Conservation (phyloP, 1,140 invertebrate genomes). For the Sminthurinus signatus region DNA sequence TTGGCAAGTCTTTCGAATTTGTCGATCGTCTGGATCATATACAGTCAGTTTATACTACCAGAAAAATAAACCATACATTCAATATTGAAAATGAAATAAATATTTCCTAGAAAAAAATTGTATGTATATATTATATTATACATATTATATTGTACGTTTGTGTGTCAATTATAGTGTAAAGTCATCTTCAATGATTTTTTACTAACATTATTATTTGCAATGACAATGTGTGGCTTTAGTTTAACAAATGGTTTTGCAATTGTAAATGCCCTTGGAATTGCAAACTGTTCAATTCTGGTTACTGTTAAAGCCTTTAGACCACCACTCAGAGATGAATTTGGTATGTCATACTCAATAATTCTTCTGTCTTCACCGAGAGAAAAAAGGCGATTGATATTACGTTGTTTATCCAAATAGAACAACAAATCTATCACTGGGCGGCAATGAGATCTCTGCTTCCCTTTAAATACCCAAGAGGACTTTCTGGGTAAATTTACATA, state of each 20-base stretch:
- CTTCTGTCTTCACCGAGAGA: slow-evolving; percentile 55
- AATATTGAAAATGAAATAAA: no score
- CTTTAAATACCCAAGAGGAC: slow-evolving; percentile 50
- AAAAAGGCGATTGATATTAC: slow-evolving; percentile 48
- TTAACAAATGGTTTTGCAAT: slow-evolving; percentile 5
- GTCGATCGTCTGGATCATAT: slow-evolving; percentile 24
- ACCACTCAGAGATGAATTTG: slow-evolving; percentile 36
- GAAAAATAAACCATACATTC: no score
- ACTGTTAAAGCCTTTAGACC: neutral
- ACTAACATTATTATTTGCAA: slow-evolving; percentile 50
- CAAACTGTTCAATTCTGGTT: slow-evolving; percentile 1
- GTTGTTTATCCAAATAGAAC: slow-evolving; percentile 45
- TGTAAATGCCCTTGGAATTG: neutral
- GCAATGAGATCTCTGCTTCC: slow-evolving; percentile 55
- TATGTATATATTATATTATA: no score
- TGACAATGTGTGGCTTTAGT: slow-evolving; percentile 42
- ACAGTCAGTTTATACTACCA: slow-evolving; percentile 33
- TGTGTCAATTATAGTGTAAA: no score
- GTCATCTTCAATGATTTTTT: no score
- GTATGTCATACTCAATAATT: slow-evolving; percentile 63
- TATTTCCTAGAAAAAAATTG: no score
- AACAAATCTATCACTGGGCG: slow-evolving; percentile 51
- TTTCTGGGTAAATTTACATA: slow-evolving; percentile 1
- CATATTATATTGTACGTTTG: no score
- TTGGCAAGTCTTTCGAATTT: slow-evolving; percentile 56